Percentiles rank a stretch among this genome's conserved stretches.
Conservation (phyloP, 2,113 vertebrate genomes). For the Cyanocitta stelleri region DNA sequence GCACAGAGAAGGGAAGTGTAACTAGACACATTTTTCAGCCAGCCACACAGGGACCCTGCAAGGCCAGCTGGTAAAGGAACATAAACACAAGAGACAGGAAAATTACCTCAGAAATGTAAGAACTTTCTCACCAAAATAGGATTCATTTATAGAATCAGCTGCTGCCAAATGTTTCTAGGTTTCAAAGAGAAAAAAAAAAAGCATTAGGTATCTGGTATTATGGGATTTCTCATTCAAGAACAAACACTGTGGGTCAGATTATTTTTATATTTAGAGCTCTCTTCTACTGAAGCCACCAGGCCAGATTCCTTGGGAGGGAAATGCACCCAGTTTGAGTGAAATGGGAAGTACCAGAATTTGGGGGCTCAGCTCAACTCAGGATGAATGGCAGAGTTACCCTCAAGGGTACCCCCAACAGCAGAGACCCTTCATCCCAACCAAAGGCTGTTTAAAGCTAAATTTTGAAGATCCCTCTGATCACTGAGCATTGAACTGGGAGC, state of each 20-base stretch:
- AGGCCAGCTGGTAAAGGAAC: neutral
- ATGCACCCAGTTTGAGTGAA: neutral
- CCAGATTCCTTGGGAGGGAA: neutral
- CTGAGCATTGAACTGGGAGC: neutral
- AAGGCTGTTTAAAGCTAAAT: neutral
- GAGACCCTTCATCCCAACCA: neutral
- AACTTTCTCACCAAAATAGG: neutral
- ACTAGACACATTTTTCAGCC: neutral
- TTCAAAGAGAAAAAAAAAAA: neutral
- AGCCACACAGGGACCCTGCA: neutral
- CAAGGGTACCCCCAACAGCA: neutral
- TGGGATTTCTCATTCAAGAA: neutral
- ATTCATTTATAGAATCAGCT: neutral
- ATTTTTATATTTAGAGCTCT: neutral
- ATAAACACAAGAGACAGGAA: neutral
- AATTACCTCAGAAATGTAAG: neutral
- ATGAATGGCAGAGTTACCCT: rapidly evolving
- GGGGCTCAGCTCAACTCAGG: neutral
- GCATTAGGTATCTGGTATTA: neutral
- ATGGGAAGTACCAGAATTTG: neutral
- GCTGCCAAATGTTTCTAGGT: neutral
- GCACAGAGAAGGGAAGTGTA: neutral
- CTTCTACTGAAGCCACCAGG: neutral
- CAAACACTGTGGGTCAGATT: rapidly evolving
- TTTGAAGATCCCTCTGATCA: neutral